These are phyloP conservation scores for Mythimna vitellina DNA, from an alignment of 2,888 invertebrate species.

Conservation along the genomic window DNA sequence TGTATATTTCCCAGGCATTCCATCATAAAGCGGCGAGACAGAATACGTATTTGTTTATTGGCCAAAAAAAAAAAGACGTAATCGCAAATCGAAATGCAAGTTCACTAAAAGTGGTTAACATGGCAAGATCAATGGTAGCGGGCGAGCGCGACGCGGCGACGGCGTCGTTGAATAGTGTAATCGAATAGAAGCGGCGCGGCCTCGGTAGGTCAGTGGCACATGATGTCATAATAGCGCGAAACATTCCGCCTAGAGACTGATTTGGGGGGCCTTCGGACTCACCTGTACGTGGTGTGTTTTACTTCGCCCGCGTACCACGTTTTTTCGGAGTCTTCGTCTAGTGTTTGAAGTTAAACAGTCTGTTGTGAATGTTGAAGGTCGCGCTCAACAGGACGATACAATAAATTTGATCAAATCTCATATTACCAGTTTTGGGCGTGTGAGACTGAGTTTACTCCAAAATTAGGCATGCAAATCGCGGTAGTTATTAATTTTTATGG, in stretches of 20 bases:
- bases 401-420: constrained; percentile 64
- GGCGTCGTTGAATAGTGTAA: constrained; percentile 70
- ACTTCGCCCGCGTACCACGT: constrained; percentile 65
- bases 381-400: constrained; percentile 51
- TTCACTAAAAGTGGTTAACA: constrained; percentile 56
- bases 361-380: constrained; percentile 60
- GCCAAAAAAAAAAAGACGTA: constrained; percentile 56
- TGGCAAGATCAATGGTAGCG: constrained; percentile 67
- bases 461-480: constrained; percentile 46
- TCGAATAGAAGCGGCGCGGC: constrained; percentile 80
- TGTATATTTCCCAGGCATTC: constrained; percentile 57
- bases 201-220: constrained; percentile 88
- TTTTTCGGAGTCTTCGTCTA: constrained; percentile 63
- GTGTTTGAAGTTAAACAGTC: constrained; percentile 66
- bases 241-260: constrained; percentile 77
- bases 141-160: constrained; percentile 55
- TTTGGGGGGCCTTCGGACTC: constrained; percentile 70
- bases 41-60: constrained; percentile 59
- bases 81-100: constrained; percentile 63
- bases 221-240: constrained; percentile 83
- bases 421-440: constrained; percentile 58
- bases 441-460: constrained; percentile 43
- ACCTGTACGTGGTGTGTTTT: constrained; percentile 64
- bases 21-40: constrained; percentile 56
- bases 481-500: constrained; percentile 24